Evolutionary conservation across 2,888 invertebrate species (phyloP), one percentile per base, ranked within the genome.

Genomic region (Drosophila birchii): DNA sequence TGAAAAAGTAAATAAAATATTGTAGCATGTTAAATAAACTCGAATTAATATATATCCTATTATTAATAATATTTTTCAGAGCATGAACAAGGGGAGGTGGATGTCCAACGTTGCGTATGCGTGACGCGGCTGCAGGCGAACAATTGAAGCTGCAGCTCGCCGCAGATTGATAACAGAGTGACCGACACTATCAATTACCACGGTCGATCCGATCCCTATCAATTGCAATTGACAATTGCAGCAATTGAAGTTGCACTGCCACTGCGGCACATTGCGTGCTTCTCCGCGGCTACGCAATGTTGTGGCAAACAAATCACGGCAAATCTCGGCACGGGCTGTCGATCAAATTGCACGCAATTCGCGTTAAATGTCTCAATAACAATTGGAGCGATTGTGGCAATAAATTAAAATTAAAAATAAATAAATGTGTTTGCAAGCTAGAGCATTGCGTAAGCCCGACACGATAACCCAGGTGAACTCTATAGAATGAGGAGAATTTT

Each of bases 281-380:
- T n/a, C 32, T 23, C 23, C 44, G 5, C 2, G 23, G 12, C 66
- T 66, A 81, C 84, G 84, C 84, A 84, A 81, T 80, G 64, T 59
- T 80, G 62, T 55, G 64, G 61, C 59, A 82, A 85, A 82, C 47
- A 81, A 86, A 86, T 84, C 83, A 83, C 71, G 34, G 77, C 81
- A 83, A 69, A 47, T 57, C 45, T 41, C 57, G 47, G 62, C 44
- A 12, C 43, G 43, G 23, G 18, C 71, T 64, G 60, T 75, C 86
- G 73, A 82, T 80, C 83, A 79, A 73, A 78, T 81, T 76, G 81
- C 81, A 84, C 78, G 86, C 83, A 84, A 81, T 83, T 73, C 54
- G 47, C 78, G 34, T 26, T 74, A 63, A 79, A 56, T 82, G 69
- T 82, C 79, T 82, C 86, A 83, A 79, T 78, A 67, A 57, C 54